A percentile compares a stretch with the other conserved stretches of the same genome.
phyloP scores from a whole-genome alignment of 2,113 vertebrate species.

The Prionailurus bengalensis region DNA sequence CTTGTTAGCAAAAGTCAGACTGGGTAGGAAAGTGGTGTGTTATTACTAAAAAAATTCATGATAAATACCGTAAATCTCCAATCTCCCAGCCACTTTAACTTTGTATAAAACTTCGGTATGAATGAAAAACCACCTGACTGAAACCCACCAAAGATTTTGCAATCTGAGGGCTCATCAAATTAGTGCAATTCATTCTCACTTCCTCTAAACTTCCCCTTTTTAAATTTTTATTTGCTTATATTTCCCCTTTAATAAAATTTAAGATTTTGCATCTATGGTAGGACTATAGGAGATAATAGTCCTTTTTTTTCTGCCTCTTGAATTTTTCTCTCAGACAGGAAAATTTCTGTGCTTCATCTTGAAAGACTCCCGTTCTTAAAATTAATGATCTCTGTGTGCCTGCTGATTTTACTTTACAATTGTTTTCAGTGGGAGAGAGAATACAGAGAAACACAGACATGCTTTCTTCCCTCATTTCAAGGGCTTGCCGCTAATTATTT shows the following conservation, averaged over 20 bases:
- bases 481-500: constrained; percentile 61
- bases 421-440: constrained; percentile 37
- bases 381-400: constrained; percentile 60
- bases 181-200: not conserved
- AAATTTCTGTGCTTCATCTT: constrained; percentile 33
- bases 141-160: not conserved
- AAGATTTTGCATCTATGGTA: not conserved
- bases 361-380: constrained; percentile 47
- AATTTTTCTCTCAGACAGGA: constrained; percentile 37
- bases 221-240: constrained; percentile 3
- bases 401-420: constrained; percentile 57
- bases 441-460: not conserved
- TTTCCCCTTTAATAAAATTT: not conserved
- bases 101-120: not conserved
- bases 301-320: not conserved
- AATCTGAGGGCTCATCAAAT: not conserved
- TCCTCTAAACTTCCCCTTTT: not conserved
- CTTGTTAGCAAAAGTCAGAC: not conserved
- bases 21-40: not conserved
- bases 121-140: not conserved
- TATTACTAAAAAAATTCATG: not conserved
- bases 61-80: not conserved
- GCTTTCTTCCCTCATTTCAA: constrained; percentile 58
- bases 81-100: not conserved
- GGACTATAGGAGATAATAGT: not conserved